Conservation (phyloP, 2,797 vertebrate genomes). For the Chanos chanos region DNA sequence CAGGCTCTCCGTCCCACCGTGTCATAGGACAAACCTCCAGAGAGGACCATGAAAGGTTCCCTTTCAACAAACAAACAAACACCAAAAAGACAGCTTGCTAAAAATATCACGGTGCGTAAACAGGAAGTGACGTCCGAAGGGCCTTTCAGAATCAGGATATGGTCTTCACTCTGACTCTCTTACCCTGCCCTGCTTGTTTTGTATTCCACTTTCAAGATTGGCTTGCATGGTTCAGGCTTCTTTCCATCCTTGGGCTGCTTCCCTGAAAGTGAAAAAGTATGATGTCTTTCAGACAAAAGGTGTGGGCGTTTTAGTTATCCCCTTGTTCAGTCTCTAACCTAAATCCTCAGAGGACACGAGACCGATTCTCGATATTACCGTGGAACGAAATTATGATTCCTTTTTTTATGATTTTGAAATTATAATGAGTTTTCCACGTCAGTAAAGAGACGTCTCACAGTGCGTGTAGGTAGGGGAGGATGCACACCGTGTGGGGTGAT, state of each 20-base stretch:
- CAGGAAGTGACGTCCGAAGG: not conserved
- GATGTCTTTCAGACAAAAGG: not conserved
- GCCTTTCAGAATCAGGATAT: not conserved
- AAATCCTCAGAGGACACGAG: not conserved
- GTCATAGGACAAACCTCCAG: constrained; percentile 94
- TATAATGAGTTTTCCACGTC: no score
- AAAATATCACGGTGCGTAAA: not conserved
- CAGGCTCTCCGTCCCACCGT: constrained; percentile 93
- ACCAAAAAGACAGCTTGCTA: not conserved
- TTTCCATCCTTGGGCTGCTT: constrained; percentile 98
- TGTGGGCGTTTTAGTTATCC: not conserved
- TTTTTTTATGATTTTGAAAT: no score
- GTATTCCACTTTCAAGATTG: constrained; percentile 98
- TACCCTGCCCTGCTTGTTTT: constrained; percentile 94
- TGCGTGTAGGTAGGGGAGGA: constrained; percentile 13
- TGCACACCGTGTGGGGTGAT: constrained; percentile 94
- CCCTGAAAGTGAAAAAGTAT: constrained; percentile 70
- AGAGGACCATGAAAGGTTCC: constrained; percentile 95
- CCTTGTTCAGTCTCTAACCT: not conserved
- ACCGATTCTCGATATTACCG: no score
- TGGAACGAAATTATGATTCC: no score
- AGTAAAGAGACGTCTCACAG: constrained; percentile 7
- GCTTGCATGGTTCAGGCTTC: constrained; percentile 98
- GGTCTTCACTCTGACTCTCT: constrained; percentile 48
- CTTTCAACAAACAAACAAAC: constrained; percentile 57